These are phyloP conservation scores for human (Homo sapiens) DNA, from an alignment of 2,113 vertebrate genomes.

Conservation along the genomic window GRCh38 chr2:163671501-163672000, in stretches of 20 bases:
- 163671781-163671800: not conserved
- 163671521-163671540: not conserved
- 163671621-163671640: not conserved
- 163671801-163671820: conserved; percentile 21
- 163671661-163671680: not conserved
- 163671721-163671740: not conserved
- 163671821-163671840: conserved; percentile 16
- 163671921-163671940: conserved; percentile 70
- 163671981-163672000: conserved; percentile 47
- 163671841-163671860: conserved; percentile 36
- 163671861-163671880: conserved; percentile 45
- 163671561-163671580: not conserved
- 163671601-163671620: not conserved
- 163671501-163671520: not conserved
- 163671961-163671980: conserved; percentile 74
- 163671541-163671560: not conserved
- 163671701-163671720: conserved; percentile 23
- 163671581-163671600: not conserved
- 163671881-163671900: conserved; percentile 66
- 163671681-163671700: not conserved
- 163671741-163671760: not conserved
- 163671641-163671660: not conserved
- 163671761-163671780: conserved; percentile 57
- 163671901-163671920: conserved; percentile 49
- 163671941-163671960: conserved; percentile 74